phyloP scores from a whole-genome alignment of 1,140 invertebrate genomes.

The Tetraneura akinire region DNA sequence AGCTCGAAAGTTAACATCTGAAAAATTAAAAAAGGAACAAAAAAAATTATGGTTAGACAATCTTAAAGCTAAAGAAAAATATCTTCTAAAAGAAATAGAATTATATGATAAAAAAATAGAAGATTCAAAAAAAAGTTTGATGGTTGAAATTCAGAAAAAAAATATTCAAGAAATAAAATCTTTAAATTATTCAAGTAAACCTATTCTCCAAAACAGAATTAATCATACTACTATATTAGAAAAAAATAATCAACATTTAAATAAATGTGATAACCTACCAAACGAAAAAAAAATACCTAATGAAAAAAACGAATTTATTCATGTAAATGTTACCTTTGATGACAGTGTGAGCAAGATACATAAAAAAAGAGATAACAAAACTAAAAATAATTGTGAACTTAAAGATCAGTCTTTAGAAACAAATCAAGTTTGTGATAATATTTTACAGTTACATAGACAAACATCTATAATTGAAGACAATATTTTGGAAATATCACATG shows the following conservation, averaged over 20 bases:
- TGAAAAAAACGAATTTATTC: not conserved
- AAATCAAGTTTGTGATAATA: not conserved
- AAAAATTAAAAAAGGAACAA: slow-evolving; percentile 60
- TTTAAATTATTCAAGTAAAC: not conserved
- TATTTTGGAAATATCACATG: not conserved
- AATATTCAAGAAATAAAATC: not conserved
- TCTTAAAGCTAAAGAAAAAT: slow-evolving; percentile 61
- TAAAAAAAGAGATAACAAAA: not conserved
- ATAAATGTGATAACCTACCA: too few species aligned
- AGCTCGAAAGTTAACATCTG: slow-evolving; percentile 60
- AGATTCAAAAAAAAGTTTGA: slow-evolving; percentile 29
- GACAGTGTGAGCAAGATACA: not conserved
- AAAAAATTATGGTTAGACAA: slow-evolving; percentile 59
- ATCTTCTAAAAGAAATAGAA: slow-evolving; percentile 62
- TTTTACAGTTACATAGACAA: not conserved
- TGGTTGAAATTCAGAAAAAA: slow-evolving; percentile 24
- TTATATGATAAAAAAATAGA: slow-evolving; percentile 45
- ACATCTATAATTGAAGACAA: not conserved
- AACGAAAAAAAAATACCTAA: not conserved
- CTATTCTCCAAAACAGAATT: not conserved
- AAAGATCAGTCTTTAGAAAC: not conserved
- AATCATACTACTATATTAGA: not conserved
- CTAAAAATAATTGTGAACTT: not conserved
- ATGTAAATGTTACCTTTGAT: not conserved
- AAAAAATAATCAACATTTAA: not conserved